Base-by-base conservation (phyloP, 2,797 vertebrate genomes). In the Cynodonichthys magdalenae region DNA sequence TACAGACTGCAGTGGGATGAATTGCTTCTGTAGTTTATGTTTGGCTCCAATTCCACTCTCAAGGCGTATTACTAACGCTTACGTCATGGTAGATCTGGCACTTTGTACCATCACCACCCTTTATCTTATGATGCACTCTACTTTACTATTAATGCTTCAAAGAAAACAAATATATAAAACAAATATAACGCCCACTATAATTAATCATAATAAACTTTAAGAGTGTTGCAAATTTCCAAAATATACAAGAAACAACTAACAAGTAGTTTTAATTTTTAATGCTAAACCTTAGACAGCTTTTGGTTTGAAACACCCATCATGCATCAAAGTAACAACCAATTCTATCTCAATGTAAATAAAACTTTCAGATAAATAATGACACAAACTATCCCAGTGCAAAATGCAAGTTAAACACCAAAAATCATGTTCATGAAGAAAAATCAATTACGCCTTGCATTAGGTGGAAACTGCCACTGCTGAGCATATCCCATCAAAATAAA, bases 401-500 rank as follows among this genome's bases (percentile, higher is more conserved):
- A 55, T 9, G 8, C 27, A 24, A 34, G 47, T 31, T 47, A 63
- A 71, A 69, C 64, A 69, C 52, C 46, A 50, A 41, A 41, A 31
- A 53, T 53, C 17, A 46, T 59, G 27, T 69, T 67, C 45, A 75
- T 66, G 63, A 66, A 79, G 56, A 66, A 72, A 76, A 68, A 31
- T 47, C 53, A 69, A 81, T 70, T 66, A 77, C 34, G 64, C 36
- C 50, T 68, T 41, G 61, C 0, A 15, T 77, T 74, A 72, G 71
- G 66, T 71, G 45, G 69, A 78, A 75, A 78, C 66, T 80, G 70
- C 54, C 17, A 59, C 60, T 61, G 67, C 72, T 75, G 69, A 84
- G 81, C 71, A 68, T 72, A 59, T 53, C 71, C 68, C 71, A 82
- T 88, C 73, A 81, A 87, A 77, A 65, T 75, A 69, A 77, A 78